Evolutionary conservation across 2,113 vertebrate species (phyloP), one percentile per base, ranked within the genome.

Genomic region (Phyllopteryx taeniolatus): DNA sequence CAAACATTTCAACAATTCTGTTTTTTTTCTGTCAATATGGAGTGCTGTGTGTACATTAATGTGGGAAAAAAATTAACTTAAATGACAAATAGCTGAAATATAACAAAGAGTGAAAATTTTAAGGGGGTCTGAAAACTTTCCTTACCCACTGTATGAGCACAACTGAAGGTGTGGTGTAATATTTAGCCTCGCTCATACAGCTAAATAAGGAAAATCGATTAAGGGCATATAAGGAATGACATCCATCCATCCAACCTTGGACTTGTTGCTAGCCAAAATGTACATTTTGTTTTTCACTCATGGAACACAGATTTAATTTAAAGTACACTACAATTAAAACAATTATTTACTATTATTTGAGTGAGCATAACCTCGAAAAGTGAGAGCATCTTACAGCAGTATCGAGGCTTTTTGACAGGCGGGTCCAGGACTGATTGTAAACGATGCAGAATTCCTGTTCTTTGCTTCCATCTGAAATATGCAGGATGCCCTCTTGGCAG

Each of bases 401-500:
- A 67, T 85, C 83, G 15, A 95, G 90, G 19, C 86, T 91, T 44
- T 80, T 59, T 15, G 95, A 89, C 70, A 98, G 87, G 8, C 91
- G 72, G 1, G 88, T 88, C 95, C 94, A 98, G 0, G 75, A 83
- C 1, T 93, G 87, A 81, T 95, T 98, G 87, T 95, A 92, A 4
- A 94, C 84, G 17, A 97, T 83, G 76, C 97, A 99, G 85, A 95
- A 99, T 39, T 98, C 94, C 84, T 85, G 72, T 0, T 80, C 43
- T 67, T 73, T 33, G 0, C 4, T 31, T 67, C 68, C 91, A 75
- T 87, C 86, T 67, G 91, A 92, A 9, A 95, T 92, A 0, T 93
- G 94, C 68, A 98, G 82, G 73, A 98, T 87, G 0, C 93, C 97
- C 76, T 95, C 94, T 70, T 95, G 90, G 68, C 94, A 93, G 69